Evolutionary conservation across 2,113 vertebrate species (phyloP), one percentile per base, ranked within the genome.

Genomic region (Mohoua ochrocephala): DNA sequence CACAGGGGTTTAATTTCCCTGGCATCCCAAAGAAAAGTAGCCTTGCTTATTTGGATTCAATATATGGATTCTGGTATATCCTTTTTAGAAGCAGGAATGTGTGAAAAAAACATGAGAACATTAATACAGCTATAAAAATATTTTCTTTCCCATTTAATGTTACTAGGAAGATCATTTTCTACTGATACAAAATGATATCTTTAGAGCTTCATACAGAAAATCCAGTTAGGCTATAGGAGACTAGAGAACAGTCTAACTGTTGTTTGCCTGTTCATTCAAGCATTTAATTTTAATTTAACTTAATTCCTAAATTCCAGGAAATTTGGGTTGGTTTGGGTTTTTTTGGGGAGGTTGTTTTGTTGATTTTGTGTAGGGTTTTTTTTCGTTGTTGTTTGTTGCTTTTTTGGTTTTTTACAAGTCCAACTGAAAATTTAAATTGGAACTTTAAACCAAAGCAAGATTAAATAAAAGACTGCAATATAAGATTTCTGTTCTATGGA

Each of bases 121-220:
- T 71, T 64, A 87, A 64, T 44, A 65, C 15, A 73, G 15, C 37
- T 88, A 68, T 33, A 65, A 77, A 94, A 93, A 61, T 67, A 76
- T 37, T 79, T 91, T 81, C 15, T 70, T 91, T 85, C 53, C 28
- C 31, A 54, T 93, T 93, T 85, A 87, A 68, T 86, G n/a, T 82
- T 89, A 45, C 11, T 44, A 64, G 50, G 91, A 84, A 73, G 41
- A 65, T 85, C 0, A 57, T 56, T 82, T 74, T 52, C 23, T 82
- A 37, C 37, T 57, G 61, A 87, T 75, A 50, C 33, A 86, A 77
- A 89, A 90, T 45, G 19, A 21, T 59, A 49, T 45, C 65, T 84
- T 60, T 57, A 80, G 44, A 85, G 41, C n/a, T 80, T 45, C 81
- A 31, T 47, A 50, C 14, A 64, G 65, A 84, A 84, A 50, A 82